Percentiles rank a stretch among this genome's conserved stretches.
Evolutionary conservation across 2,113 vertebrate species (phyloP).

Genomic region (Hippocampus barbouri): DNA sequence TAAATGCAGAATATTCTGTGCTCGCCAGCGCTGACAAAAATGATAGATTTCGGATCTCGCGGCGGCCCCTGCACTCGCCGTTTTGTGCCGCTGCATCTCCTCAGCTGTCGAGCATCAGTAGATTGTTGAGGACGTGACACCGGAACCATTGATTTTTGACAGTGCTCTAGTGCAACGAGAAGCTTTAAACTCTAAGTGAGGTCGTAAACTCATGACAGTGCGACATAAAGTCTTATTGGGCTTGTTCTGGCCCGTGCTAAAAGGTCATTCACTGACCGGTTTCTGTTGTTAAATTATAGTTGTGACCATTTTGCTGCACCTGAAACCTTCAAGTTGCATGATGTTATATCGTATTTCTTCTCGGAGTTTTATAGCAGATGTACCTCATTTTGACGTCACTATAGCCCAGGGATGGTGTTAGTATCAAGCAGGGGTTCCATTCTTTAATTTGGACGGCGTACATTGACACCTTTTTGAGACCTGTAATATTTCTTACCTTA

Average conservation of each 20-base stretch:
- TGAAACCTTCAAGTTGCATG: background rate
- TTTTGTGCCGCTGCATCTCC: slow-evolving; percentile 16
- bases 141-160: background rate
- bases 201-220: background rate
- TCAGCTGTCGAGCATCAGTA: background rate
- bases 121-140: background rate
- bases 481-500: slow-evolving; percentile 25
- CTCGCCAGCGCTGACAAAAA: slow-evolving; percentile 48
- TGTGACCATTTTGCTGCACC: background rate
- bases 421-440: background rate
- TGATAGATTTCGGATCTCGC: slow-evolving; percentile 63
- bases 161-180: background rate
- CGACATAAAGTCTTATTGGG: slow-evolving; percentile 5
- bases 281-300: background rate
- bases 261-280: background rate
- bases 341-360: background rate
- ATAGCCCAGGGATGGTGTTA: background rate
- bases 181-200: background rate
- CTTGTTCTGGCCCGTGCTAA: no score
- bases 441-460: background rate
- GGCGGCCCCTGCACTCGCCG: slow-evolving; percentile 21
- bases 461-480: slow-evolving; percentile 15
- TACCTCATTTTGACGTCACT: background rate
- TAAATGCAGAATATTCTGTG: slow-evolving; percentile 40
- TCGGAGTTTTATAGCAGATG: background rate